These are phyloP conservation scores for Dromaius novaehollandiae DNA, from an alignment of 2,113 vertebrate species.

Conservation along the genomic window DNA sequence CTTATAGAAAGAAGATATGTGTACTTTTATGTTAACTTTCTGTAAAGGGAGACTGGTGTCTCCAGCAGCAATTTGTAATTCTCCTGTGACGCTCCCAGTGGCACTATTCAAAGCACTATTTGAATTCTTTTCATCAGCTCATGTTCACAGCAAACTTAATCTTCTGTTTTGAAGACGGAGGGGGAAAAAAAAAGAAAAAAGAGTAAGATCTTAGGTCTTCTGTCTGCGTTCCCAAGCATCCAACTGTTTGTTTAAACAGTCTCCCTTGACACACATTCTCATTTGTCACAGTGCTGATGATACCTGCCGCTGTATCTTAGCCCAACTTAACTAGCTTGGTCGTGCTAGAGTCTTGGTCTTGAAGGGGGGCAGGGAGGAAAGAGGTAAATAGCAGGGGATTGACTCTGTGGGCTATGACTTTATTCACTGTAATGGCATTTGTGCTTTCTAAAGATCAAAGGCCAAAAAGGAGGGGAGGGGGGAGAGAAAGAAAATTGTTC, in stretches of 20 bases:
- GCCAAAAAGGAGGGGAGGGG: background rate
- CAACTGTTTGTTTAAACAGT: conserved; percentile 77
- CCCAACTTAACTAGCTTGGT: background rate
- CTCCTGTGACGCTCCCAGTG: conserved; percentile 77
- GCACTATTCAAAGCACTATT: conserved; percentile 78
- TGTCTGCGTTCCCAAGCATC: conserved; percentile 70
- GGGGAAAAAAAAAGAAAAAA: conserved; percentile 24
- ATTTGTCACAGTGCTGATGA: conserved; percentile 74
- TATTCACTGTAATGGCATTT: conserved; percentile 59
- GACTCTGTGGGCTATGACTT: conserved; percentile 54
- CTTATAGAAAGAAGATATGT: conserved; percentile 86
- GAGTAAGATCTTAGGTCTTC: conserved; percentile 71
- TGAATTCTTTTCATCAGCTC: conserved; percentile 83
- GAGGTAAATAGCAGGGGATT: conserved; percentile 45
- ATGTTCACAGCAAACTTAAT: conserved; percentile 82
- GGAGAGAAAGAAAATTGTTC: conserved; percentile 47
- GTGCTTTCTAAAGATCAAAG: conserved; percentile 69
- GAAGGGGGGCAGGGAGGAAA: background rate
- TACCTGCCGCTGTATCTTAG: conserved; percentile 70
- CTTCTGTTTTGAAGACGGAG: conserved; percentile 74
- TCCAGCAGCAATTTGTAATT: conserved; percentile 83
- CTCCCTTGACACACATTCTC: conserved; percentile 69
- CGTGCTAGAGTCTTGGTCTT: background rate
- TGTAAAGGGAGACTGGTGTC: conserved; percentile 80
- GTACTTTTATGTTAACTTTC: conserved; percentile 78